Evolutionary conservation across 92 coral and sea anemone species (phyloP), one percentile per base, ranked within the genome.

Genomic region (Meandrina meandrites): DNA sequence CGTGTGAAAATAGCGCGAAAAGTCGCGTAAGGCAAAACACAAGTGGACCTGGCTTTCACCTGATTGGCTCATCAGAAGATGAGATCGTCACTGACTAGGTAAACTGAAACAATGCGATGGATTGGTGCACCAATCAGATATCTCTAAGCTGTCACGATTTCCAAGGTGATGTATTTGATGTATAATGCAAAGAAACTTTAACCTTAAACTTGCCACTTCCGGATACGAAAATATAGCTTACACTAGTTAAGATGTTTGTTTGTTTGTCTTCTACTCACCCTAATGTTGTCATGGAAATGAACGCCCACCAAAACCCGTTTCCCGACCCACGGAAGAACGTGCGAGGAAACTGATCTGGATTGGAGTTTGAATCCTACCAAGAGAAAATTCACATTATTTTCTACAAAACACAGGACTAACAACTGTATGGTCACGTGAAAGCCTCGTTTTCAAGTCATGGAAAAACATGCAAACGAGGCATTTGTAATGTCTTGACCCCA

Each of bases 271-370:
- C 67, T 31, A 10, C 98, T 89, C 73, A 95, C 98, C 98, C 98
- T 17, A 95, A 91, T 4, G 98, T 95, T 51, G 98, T 93, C 88
- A 91, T 91, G 48, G 98, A 89, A 28, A 95, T 80, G 60, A 93
- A 93, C 21, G 98, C 93, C 92, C 96, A 95, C 98, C 98, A 95
- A 81, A 95, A 90, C 34, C 98, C 98, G 66, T 89, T 90, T 13
- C 89, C 91, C 14, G 89, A 85, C 40, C 98, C 98, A 40, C 89
- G 89, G 24, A 87, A 62, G 80, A 95, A 91, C 0, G 92, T 81
- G 18, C 51, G 90, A 48, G 96, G 92, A 62, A 89, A 95, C n/a
- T 91, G 89, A 13, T 89, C 92, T 1, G 93, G 90, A 73, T 95
- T 95, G 71, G 70, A 72, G 16, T 79, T 74, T 31, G 90, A 66